Evolutionary conservation across 2,797 vertebrate genomes (phyloP).

Genomic region (Propithecus perrieri): DNA sequence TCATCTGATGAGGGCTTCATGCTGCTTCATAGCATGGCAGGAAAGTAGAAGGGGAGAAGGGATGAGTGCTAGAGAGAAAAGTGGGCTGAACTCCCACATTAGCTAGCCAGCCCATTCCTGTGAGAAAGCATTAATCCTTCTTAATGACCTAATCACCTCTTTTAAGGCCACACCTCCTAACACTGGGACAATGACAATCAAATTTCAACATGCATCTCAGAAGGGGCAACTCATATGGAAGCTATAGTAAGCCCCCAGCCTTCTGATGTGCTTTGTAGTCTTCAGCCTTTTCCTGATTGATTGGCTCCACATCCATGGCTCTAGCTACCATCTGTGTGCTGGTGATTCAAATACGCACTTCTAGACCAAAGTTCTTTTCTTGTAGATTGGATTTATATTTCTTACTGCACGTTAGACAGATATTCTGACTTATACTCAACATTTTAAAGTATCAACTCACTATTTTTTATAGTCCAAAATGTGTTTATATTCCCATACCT

Average conservation of each 20-base stretch:
- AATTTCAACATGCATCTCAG: neutral
- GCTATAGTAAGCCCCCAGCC: neutral
- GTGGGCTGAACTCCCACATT: neutral
- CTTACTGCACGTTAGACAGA: neutral
- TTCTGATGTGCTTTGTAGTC: neutral
- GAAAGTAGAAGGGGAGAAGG: neutral
- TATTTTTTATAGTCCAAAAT: neutral
- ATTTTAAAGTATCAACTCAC: neutral
- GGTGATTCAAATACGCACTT: neutral
- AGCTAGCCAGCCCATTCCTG: neutral
- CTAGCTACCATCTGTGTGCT: neutral
- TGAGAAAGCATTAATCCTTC: neutral
- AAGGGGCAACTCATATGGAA: neutral
- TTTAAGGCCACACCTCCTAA: neutral
- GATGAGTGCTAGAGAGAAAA: neutral
- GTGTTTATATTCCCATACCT: neutral
- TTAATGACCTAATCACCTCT: neutral
- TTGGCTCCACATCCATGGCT: neutral
- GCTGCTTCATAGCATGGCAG: neutral
- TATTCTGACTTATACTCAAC: neutral
- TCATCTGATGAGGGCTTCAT: neutral
- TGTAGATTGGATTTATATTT: neutral
- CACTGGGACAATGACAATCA: neutral
- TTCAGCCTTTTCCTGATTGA: neutral
- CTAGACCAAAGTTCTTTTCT: neutral